Conservation (phyloP, 1,140 invertebrate species). For the Drepana arcuata region DNA sequence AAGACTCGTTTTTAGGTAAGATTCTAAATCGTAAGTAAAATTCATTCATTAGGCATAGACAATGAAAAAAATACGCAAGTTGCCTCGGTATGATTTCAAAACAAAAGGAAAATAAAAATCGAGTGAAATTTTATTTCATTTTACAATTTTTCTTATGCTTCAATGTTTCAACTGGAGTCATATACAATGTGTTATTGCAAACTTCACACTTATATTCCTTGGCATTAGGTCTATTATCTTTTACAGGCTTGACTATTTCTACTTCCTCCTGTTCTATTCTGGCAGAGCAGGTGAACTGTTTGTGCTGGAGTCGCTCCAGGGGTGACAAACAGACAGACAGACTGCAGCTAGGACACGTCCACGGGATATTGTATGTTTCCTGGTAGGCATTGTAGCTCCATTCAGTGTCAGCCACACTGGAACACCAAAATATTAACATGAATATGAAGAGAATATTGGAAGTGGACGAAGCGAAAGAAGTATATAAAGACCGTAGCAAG, state of each 20-base stretch:
- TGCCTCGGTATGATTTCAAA: no score
- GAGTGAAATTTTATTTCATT: conserved; percentile 27
- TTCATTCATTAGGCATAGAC: no score
- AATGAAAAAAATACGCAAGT: no score
- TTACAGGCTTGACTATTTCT: conserved; percentile 30
- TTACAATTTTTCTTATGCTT: conserved; percentile 79
- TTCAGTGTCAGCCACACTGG: conserved; percentile 74
- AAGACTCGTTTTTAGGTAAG: no score
- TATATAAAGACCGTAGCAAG: no score
- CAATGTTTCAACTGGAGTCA: conserved; percentile 84
- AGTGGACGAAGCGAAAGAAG: no score
- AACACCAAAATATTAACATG: conserved; percentile 29
- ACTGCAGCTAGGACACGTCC: conserved; percentile 73
- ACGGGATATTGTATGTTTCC: conserved; percentile 68
- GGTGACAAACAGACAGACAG: conserved; percentile 66
- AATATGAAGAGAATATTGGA: no score
- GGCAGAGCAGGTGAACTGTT: conserved; percentile 46
- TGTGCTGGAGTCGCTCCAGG: conserved; percentile 74
- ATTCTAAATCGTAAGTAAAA: no score
- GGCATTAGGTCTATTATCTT: conserved; percentile 75
- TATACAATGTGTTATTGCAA: conserved; percentile 79
- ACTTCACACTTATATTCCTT: conserved; percentile 80
- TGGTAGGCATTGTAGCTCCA: conserved; percentile 74
- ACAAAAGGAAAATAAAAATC: conserved; percentile 7
- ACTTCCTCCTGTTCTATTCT: conserved; percentile 38